These are phyloP conservation scores for Contarinia nasturtii DNA, from an alignment of 1,140 invertebrate genomes.

Conservation along the genomic window DNA sequence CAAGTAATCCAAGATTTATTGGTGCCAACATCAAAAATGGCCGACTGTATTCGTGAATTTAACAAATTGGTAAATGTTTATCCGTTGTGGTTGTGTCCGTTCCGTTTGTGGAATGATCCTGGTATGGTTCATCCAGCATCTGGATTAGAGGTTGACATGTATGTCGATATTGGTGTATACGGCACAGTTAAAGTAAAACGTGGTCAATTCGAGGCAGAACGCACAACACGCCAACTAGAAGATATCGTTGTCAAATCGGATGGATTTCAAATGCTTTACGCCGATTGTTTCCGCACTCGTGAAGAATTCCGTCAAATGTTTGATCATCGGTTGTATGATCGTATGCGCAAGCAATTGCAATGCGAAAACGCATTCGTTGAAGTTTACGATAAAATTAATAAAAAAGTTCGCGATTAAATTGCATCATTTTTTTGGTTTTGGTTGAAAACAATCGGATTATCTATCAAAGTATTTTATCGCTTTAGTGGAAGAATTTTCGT, in stretches of 20 bases:
- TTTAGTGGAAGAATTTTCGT: no score
- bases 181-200: conserved; percentile 42
- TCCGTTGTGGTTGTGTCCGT: conserved; percentile 71
- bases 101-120: conserved; percentile 40
- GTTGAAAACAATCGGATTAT: no score
- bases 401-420: conserved; percentile 33
- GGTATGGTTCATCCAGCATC: conserved; percentile 45
- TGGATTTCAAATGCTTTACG: conserved; percentile 76
- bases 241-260: conserved; percentile 42
- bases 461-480: no score
- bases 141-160: conserved; percentile 33
- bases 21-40: conserved; percentile 42
- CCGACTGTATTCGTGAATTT: conserved; percentile 40
- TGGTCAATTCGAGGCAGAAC: conserved; percentile 35
- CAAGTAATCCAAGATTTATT: conserved; percentile 78
- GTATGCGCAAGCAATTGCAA: conserved; percentile 13
- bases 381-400: conserved; percentile 65
- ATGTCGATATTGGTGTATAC: conserved; percentile 63
- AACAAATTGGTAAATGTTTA: conserved; percentile 53
- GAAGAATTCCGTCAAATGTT: conserved; percentile 69
- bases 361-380: conserved; percentile 61
- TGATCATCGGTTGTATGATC: conserved; percentile 56
- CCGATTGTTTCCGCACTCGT: conserved; percentile 44
- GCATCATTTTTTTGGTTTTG: no score
- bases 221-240: conserved; percentile 45